Evolutionary conservation across 2,113 vertebrate genomes (phyloP).

Genomic region (Taxidea taxus): DNA sequence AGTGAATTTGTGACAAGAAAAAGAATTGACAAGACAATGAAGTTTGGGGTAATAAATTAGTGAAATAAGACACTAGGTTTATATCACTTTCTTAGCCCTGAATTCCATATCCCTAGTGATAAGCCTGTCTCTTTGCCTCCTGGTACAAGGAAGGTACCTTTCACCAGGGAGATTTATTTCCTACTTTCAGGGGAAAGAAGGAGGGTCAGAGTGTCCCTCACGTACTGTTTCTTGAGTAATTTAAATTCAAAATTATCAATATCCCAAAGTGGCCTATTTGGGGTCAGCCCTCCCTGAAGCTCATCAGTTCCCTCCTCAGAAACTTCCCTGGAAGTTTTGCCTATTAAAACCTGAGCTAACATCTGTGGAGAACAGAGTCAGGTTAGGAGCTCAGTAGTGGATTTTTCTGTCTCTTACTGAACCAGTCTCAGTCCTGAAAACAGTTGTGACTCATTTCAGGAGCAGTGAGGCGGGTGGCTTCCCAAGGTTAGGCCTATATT

Average conservation of each 20-base stretch:
- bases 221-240: neutral
- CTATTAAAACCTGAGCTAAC: neutral
- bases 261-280: neutral
- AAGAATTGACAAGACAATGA: neutral
- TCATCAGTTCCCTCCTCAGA: neutral
- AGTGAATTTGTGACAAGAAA: neutral
- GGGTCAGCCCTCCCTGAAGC: neutral
- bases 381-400: neutral
- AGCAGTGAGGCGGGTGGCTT: neutral
- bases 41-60: neutral
- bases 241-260: neutral
- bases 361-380: neutral
- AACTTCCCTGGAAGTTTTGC: neutral
- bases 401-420: neutral
- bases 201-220: neutral
- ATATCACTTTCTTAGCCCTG: neutral
- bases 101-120: neutral
- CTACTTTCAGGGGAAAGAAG: neutral
- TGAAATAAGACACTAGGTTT: neutral
- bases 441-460: neutral
- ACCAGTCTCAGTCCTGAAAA: neutral
- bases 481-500: neutral
- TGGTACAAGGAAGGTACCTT: neutral
- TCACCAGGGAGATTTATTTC: neutral
- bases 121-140: neutral